Percentiles rank a stretch among this genome's conserved stretches.
phyloP scores from a whole-genome alignment of 2,888 invertebrate species.

The Resseliella maxima region DNA sequence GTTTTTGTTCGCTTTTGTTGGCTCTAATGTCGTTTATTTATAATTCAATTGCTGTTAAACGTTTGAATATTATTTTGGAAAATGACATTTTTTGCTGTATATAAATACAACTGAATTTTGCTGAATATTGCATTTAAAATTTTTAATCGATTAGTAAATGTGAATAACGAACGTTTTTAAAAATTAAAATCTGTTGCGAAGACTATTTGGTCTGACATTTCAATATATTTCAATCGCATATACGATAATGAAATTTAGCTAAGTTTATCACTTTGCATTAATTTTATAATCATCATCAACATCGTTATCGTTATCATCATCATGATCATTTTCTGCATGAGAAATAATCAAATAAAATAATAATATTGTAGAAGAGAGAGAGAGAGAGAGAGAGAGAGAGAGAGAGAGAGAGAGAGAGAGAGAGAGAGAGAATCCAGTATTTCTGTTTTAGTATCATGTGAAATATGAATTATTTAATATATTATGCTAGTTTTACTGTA shows the following conservation, averaged over 20 bases:
- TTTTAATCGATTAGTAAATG: background rate
- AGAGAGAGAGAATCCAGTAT: no score
- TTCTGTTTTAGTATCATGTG: background rate
- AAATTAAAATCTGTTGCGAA: slow-evolving; percentile 13
- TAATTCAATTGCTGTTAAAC: no score
- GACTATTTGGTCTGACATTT: background rate
- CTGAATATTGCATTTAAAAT: background rate
- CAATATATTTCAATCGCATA: background rate
- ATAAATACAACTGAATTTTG: background rate
- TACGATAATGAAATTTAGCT: background rate
- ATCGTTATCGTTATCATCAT: background rate
- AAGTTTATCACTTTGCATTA: background rate
- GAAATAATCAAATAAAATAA: background rate
- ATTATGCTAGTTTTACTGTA: background rate
- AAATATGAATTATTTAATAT: background rate
- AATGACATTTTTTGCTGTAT: no score
- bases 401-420: no score
- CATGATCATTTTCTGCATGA: background rate
- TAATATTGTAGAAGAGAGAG: background rate
- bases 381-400: no score
- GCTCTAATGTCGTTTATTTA: no score
- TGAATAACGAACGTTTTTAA: background rate
- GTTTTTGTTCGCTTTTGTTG: no score
- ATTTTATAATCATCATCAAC: background rate
- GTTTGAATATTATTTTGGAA: background rate